These are phyloP conservation scores for Microtus ochrogaster DNA, from an alignment of 2,113 vertebrate genomes.

Conservation along the genomic window DNA sequence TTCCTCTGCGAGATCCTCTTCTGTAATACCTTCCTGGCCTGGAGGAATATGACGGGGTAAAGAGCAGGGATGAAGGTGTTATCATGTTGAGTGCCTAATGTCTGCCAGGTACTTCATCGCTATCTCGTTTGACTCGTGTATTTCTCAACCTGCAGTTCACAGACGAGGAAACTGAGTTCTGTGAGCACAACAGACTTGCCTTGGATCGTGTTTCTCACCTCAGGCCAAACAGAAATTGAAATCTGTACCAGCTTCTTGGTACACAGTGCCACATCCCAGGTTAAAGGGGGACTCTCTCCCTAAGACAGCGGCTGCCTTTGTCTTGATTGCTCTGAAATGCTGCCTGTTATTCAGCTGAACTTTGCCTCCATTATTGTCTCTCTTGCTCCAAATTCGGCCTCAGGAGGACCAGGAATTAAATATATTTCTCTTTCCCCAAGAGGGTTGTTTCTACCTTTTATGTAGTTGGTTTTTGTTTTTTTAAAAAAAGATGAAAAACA, in stretches of 20 bases:
- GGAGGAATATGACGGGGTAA: background rate
- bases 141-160: constrained; percentile 44
- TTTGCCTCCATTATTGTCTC: background rate
- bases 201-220: background rate
- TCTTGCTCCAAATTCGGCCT: background rate
- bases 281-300: background rate
- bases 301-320: background rate
- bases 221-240: constrained; percentile 34
- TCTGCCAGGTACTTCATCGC: background rate
- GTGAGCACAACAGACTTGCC: background rate
- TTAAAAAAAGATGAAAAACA: background rate
- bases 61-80: background rate
- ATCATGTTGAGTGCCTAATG: background rate
- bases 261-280: background rate
- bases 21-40: background rate
- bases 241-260: background rate
- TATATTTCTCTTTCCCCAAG: constrained; percentile 3
- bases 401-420: constrained; percentile 1
- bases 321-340: constrained; percentile 23
- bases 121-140: background rate
- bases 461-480: background rate
- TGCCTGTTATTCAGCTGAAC: constrained; percentile 24
- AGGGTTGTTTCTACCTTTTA: constrained; percentile 19
- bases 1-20: constrained; percentile 1
- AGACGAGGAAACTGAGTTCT: constrained; percentile 50